These are phyloP conservation scores for Ditylenchus weischeri DNA, from an alignment of 2,888 invertebrate species.

Conservation along the genomic window DNA sequence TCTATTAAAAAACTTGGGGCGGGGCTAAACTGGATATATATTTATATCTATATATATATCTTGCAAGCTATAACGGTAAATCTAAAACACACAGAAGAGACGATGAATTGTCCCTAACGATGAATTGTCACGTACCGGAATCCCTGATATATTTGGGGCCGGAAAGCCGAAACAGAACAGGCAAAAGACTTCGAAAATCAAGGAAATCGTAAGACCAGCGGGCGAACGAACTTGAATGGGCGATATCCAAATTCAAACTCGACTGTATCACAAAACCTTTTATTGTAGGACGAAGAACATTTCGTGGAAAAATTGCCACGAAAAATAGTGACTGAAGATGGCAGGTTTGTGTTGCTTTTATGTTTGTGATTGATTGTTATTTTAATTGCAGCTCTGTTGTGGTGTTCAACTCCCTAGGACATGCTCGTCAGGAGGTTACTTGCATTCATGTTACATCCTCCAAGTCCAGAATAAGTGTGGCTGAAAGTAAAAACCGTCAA, in stretches of 20 bases:
- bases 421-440: conserved; percentile 73
- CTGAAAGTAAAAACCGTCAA: conserved; percentile 3
- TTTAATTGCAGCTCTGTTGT: conserved; percentile 63
- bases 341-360: conserved; percentile 55
- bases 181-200: conserved; percentile 2
- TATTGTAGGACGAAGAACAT: conserved; percentile 59
- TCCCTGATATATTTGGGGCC: too few species aligned
- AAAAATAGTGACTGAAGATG: conserved; percentile 72
- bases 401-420: conserved; percentile 77
- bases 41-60: too few species aligned
- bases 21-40: too few species aligned
- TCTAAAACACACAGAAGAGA: too few species aligned
- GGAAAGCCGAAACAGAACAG: too few species aligned
- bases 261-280: background rate
- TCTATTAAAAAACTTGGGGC: too few species aligned
- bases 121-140: too few species aligned
- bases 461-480: conserved; percentile 66
- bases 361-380: background rate
- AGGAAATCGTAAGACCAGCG: too few species aligned
- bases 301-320: conserved; percentile 79
- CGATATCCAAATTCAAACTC: too few species aligned
- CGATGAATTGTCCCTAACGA: too few species aligned
- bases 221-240: too few species aligned
- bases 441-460: conserved; percentile 70
- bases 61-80: too few species aligned